Evolutionary conservation across 2,113 vertebrate species (phyloP).

Genomic region (Craseonycteris thonglongyai): DNA sequence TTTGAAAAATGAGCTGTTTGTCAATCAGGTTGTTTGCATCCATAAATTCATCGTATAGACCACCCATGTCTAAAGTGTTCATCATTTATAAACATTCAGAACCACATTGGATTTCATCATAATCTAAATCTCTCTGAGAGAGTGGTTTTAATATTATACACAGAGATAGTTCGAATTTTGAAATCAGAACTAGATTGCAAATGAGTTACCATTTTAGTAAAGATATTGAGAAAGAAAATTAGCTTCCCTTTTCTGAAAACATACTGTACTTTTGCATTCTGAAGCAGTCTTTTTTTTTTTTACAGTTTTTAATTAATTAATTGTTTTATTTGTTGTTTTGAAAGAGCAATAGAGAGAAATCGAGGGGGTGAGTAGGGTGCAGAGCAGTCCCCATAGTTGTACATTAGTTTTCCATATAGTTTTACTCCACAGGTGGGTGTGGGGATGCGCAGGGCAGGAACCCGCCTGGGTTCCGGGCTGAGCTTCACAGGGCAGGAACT

Average conservation of each 20-base stretch:
- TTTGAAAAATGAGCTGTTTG: neutral
- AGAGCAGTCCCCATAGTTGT: too few relatives aligned
- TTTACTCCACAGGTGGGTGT: too few relatives aligned
- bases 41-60: neutral
- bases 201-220: neutral
- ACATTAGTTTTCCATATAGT: too few relatives aligned
- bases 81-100: neutral
- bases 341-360: too few relatives aligned
- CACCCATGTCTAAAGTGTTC: neutral
- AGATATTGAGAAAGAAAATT: neutral
- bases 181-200: slow-evolving; percentile 10
- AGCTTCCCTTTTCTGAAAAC: neutral
- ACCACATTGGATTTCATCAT: neutral
- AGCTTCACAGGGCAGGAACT: too few relatives aligned
- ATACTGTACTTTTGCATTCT: neutral
- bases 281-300: too few relatives aligned
- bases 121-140: neutral
- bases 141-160: neutral
- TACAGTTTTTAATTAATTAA: too few relatives aligned
- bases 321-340: too few relatives aligned
- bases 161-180: neutral
- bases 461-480: too few relatives aligned
- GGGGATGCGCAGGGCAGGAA: too few relatives aligned
- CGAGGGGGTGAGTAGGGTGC: too few relatives aligned
- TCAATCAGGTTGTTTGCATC: neutral